Percentiles rank a stretch among this genome's conserved stretches.
These are phyloP conservation scores for Phenganax marumi DNA, from an alignment of 92 coral and sea anemone genomes.

Conservation along the genomic window DNA sequence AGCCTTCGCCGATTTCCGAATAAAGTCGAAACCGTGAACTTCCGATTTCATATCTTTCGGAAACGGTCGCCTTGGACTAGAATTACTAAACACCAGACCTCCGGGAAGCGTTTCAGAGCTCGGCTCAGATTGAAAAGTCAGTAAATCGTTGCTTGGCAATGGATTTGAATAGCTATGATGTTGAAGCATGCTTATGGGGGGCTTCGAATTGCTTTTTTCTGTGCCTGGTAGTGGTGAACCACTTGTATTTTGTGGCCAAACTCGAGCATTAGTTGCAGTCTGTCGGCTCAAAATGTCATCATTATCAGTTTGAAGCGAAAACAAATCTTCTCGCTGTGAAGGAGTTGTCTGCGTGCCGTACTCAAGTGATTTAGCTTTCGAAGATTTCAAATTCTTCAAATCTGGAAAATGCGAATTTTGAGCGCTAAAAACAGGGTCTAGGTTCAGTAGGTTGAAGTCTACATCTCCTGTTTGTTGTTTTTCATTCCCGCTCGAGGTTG, in stretches of 20 bases:
- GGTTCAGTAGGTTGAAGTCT: background rate
- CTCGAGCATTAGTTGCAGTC: background rate
- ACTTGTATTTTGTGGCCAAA: background rate
- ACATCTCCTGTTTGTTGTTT: background rate
- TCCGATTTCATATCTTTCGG: slow-evolving; percentile 48
- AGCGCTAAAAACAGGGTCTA: background rate
- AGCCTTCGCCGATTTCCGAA: slow-evolving; percentile 65
- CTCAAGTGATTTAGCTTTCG: background rate
- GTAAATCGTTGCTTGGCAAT: background rate
- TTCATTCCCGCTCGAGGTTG: background rate
- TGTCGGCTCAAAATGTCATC: background rate
- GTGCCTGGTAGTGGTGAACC: background rate
- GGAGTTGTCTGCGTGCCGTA: too few species aligned
- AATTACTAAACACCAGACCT: slow-evolving; percentile 7
- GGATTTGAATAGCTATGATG: background rate
- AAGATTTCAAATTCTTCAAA: background rate
- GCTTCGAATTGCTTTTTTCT: background rate
- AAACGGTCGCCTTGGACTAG: slow-evolving; percentile 38
- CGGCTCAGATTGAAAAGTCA: slow-evolving; percentile 2
- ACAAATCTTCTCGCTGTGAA: too few species aligned
- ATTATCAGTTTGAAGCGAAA: too few species aligned
- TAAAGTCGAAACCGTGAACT: slow-evolving; percentile 66
- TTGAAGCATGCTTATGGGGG: background rate
- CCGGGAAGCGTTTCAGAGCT: slow-evolving; percentile 15
- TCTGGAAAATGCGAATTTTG: background rate